A percentile compares a stretch with the other conserved stretches of the same genome.
phyloP scores from a whole-genome alignment of 1,140 invertebrate genomes.

The Sitobion miscanthi region DNA sequence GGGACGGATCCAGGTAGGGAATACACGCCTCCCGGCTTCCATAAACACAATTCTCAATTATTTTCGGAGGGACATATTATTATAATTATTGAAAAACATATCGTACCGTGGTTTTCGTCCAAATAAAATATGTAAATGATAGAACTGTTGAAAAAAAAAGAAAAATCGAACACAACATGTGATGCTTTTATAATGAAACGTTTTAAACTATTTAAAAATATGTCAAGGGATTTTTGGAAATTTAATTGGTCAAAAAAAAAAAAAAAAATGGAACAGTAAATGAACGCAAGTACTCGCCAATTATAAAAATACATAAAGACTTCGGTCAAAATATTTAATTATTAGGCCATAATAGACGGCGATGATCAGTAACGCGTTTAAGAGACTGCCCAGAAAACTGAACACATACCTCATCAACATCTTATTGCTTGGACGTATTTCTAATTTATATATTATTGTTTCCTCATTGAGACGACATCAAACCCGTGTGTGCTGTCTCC shows the following conservation, averaged over 20 bases:
- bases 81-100: background rate
- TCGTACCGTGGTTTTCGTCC: background rate
- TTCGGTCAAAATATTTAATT: too few relatives aligned
- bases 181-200: background rate
- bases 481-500: background rate
- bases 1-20: background rate
- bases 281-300: too few relatives aligned
- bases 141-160: background rate
- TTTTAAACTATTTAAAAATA: background rate
- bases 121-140: background rate
- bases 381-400: too few relatives aligned
- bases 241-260: background rate
- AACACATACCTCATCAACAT: too few relatives aligned
- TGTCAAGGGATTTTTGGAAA: background rate
- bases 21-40: background rate
- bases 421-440: too few relatives aligned
- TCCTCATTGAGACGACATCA: too few relatives aligned
- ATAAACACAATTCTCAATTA: background rate
- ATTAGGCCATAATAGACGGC: too few relatives aligned
- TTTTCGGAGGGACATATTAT: background rate
- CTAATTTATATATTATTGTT: background rate
- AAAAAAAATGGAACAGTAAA: background rate
- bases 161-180: background rate
- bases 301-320: too few relatives aligned
- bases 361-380: too few relatives aligned